A percentile compares a stretch with the other conserved stretches of the same genome.
These are phyloP conservation scores for Apis dorsata DNA, from an alignment of 1,140 invertebrate species.

Conservation along the genomic window DNA sequence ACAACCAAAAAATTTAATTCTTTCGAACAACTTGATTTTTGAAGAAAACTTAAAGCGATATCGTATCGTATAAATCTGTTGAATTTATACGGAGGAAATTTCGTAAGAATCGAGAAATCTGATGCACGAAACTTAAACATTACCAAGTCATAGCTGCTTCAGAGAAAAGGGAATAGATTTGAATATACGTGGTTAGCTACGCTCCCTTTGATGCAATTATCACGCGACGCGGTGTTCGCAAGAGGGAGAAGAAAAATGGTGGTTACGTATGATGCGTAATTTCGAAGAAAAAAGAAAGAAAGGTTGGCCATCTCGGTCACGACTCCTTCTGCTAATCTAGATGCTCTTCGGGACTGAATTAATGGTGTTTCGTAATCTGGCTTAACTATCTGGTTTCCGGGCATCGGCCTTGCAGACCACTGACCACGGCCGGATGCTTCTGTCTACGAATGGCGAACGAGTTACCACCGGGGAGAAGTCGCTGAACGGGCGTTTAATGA, in stretches of 20 bases:
- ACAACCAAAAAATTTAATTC: too few relatives aligned
- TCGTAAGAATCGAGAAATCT: too few relatives aligned
- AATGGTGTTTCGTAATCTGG: constrained; percentile 57
- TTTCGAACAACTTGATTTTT: too few relatives aligned
- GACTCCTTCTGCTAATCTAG: constrained; percentile 43
- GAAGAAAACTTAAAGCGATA: too few relatives aligned
- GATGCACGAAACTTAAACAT: too few relatives aligned
- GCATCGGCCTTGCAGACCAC: constrained; percentile 63
- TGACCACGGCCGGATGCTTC: constrained; percentile 64
- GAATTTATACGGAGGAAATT: too few relatives aligned
- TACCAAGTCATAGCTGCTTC: too few relatives aligned
- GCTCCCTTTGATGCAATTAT: constrained; percentile 16
- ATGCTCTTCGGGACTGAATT: constrained; percentile 45
- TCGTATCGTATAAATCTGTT: too few relatives aligned
- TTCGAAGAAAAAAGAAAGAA: neutral
- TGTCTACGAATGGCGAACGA: constrained; percentile 54
- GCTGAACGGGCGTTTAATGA: constrained; percentile 44
- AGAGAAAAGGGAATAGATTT: too few relatives aligned
- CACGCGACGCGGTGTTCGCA: neutral
- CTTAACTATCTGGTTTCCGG: constrained; percentile 62
- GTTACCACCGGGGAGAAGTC: constrained; percentile 46
- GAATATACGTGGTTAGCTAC: neutral
- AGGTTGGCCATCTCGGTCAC: constrained; percentile 34
- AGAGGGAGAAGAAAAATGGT: neutral
- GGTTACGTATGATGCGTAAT: constrained; percentile 4